A percentile compares a stretch with the other conserved stretches of the same genome.
Evolutionary conservation across 2,888 invertebrate species (phyloP).

Genomic region (Megaustenia siamemsis): DNA sequence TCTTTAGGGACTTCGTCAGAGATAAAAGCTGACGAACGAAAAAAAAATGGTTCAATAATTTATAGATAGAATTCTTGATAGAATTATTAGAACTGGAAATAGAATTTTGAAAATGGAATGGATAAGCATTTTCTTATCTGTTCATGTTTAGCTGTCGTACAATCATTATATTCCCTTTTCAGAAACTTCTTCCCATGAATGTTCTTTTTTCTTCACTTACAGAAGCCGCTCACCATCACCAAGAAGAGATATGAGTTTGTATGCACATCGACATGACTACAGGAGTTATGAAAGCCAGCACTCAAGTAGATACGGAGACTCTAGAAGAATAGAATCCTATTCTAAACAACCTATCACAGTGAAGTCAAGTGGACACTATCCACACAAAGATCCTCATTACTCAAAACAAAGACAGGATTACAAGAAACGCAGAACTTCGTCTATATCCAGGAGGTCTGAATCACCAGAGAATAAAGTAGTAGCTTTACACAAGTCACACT

Average conservation of each 20-base stretch:
- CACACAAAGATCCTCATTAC: not conserved
- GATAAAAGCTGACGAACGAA: too few relatives aligned
- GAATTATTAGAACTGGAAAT: too few relatives aligned
- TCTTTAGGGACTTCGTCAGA: too few relatives aligned
- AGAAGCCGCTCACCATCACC: slow-evolving; percentile 33
- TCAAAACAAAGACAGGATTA: not conserved
- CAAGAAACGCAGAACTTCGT: slow-evolving; percentile 27
- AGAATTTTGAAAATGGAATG: too few relatives aligned
- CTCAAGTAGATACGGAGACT: not conserved
- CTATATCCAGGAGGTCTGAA: slow-evolving; percentile 31
- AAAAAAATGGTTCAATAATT: too few relatives aligned
- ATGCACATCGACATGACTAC: not conserved
- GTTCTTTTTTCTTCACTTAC: not conserved
- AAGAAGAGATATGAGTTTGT: not conserved
- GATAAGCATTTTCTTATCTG: too few relatives aligned
- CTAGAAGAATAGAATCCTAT: slow-evolving; percentile 12
- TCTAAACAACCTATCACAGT: not conserved
- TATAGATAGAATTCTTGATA: too few relatives aligned
- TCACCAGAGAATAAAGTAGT: not conserved
- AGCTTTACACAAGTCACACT: not conserved
- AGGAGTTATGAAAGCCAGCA: slow-evolving; percentile 21
- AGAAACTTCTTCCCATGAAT: too few relatives aligned
- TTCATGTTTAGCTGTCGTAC: too few relatives aligned
- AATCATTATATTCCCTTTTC: too few relatives aligned
- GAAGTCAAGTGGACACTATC: not conserved